A percentile compares a stretch with the other conserved stretches of the same genome.
These are phyloP conservation scores for Gymnocypris eckloni DNA, from an alignment of 2,797 vertebrate species.

Conservation along the genomic window DNA sequence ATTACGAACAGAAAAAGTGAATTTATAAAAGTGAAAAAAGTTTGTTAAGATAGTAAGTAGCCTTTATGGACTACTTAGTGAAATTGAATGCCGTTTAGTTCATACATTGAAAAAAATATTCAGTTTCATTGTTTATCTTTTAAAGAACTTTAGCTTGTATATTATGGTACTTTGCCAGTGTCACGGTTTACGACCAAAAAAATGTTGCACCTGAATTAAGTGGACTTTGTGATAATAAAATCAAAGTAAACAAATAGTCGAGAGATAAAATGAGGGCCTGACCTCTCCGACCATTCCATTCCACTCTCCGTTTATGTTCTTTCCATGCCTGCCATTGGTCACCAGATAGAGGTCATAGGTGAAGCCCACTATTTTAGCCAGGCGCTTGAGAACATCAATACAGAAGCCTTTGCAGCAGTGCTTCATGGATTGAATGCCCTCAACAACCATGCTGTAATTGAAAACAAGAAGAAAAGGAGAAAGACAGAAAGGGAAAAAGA, in stretches of 20 bases:
- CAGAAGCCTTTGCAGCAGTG: slow-evolving; percentile 97
- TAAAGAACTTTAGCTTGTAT: background rate
- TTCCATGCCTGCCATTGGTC: slow-evolving; percentile 93
- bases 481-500: slow-evolving; percentile 23
- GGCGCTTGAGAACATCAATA: slow-evolving; percentile 93
- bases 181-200: background rate
- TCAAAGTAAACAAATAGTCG: slow-evolving; percentile 35
- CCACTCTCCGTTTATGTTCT: slow-evolving; percentile 94
- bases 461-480: slow-evolving; percentile 33
- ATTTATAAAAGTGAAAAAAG: background rate
- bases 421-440: slow-evolving; percentile 81
- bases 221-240: slow-evolving; percentile 1
- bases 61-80: background rate
- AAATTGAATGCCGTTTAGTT: background rate
- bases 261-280: slow-evolving; percentile 51
- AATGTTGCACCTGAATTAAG: background rate
- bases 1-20: background rate
- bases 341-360: slow-evolving; percentile 96
- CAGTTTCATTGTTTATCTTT: background rate
- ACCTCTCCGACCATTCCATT: slow-evolving; percentile 98
- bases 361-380: slow-evolving; percentile 92
- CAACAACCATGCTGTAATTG: slow-evolving; percentile 71
- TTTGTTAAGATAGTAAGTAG: background rate
- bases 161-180: background rate
- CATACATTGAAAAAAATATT: background rate